Base-by-base conservation (phyloP, 1,140 invertebrate genomes). In the Drosophila mauritiana region DNA sequence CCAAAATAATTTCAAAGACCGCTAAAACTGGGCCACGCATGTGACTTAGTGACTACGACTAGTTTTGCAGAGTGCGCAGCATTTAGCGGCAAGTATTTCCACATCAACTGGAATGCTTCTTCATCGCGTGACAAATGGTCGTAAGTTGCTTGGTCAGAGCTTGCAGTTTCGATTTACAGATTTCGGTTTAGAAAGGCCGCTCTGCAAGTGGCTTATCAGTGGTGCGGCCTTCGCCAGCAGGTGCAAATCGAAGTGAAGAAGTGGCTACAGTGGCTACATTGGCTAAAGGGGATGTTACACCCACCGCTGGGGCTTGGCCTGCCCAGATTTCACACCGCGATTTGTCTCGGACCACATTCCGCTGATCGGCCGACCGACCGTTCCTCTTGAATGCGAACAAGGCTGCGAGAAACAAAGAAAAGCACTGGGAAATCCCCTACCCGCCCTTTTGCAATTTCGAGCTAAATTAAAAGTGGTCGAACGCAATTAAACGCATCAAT, bases 401-500 rank as follows among this genome's bases (percentile, higher is more conserved):
- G 39, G 20, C 42, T n/a, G 63, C 31, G 31, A 10, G 31, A 10
- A 31, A 31, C 31, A 31, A 31, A 31, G 31, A 31, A 31, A 31
- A 31, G 8, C 31, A 31, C 8, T 31, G 49, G 49, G 63, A 55
- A 68, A 8, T 13, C 46, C 49, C 27, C 36, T 27, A 0, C 6
- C 42, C 54, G 42, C 37, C 40, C 27, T 54, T 52, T 61, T 51
- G 31, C 56, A 20, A 59, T 55, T 55, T 53, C 15, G 13, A 46
- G 57, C 45, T 10, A 73, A 43, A 67, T 75, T 45, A 57, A 53
- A 53, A 49, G 36, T 73, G 39, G 51, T 54, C 51, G 73, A 75
- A 76, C 80, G 52, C 72, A 89, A 88, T 88, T 83, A 77, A 88
- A 77, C 80, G 84, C 83, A 88, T 83, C 79, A 89, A 58, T 79